Evolutionary conservation across 2,797 vertebrate species (phyloP).

Genomic region (Tadarida brasiliensis): DNA sequence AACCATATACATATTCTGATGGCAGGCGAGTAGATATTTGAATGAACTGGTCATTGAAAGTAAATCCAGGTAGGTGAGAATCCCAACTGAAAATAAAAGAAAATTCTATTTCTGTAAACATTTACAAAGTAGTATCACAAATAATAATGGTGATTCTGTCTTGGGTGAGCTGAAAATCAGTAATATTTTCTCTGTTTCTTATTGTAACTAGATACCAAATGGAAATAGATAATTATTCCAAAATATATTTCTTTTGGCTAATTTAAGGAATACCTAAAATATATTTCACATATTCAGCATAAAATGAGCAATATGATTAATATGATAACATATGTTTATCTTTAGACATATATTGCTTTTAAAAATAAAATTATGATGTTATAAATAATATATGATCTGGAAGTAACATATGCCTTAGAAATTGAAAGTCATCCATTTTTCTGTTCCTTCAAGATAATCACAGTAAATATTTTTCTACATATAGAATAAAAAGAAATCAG

Average conservation of each 20-base stretch:
- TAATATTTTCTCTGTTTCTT: background rate
- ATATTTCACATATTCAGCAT: background rate
- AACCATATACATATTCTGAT: conserved; percentile 93
- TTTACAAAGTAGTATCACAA: background rate
- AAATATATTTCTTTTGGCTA: background rate
- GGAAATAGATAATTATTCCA: background rate
- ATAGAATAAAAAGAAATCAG: background rate
- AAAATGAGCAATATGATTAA: background rate
- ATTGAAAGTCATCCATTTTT: background rate
- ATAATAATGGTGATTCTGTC: background rate
- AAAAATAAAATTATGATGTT: conserved; percentile 29
- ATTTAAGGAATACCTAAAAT: background rate
- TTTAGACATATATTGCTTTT: background rate
- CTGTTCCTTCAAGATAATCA: background rate
- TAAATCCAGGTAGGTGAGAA: conserved; percentile 93
- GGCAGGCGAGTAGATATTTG: conserved; percentile 94
- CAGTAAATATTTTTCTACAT: background rate
- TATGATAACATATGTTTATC: background rate
- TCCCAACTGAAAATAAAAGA: conserved; percentile 91
- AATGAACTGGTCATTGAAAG: conserved; percentile 96
- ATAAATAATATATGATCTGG: background rate
- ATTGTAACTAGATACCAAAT: background rate
- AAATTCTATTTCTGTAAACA: background rate
- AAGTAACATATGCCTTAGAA: background rate
- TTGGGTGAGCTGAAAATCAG: background rate